These are phyloP conservation scores for Urocynchramus pylzowi DNA, from an alignment of 2,113 vertebrate species.

Conservation along the genomic window DNA sequence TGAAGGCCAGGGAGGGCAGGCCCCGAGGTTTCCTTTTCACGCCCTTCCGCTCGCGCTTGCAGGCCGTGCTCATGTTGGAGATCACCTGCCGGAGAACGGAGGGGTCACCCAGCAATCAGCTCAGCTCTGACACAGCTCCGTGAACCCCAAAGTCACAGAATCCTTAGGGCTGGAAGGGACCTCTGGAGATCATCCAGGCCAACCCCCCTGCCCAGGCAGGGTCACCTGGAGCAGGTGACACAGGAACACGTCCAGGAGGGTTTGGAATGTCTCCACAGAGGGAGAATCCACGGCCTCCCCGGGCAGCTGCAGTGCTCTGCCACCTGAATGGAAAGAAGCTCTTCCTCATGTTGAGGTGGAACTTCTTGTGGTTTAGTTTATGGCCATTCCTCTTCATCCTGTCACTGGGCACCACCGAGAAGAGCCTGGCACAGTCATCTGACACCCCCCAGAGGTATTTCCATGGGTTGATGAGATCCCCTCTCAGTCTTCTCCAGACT, in stretches of 20 bases:
- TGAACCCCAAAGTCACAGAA: background rate
- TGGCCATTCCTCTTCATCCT: background rate
- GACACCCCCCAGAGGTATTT: background rate
- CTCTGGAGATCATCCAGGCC: background rate
- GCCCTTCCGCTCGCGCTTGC: constrained; percentile 78
- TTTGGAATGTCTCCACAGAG: background rate
- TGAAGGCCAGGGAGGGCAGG: constrained; percentile 71
- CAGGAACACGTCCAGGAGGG: background rate
- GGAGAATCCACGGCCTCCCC: background rate
- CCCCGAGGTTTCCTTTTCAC: constrained; percentile 69
- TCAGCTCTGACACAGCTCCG: fast-evolving
- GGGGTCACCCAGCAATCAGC: background rate
- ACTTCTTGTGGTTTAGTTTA: background rate
- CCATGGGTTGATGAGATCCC: background rate
- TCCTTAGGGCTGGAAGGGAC: background rate
- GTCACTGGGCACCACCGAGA: background rate
- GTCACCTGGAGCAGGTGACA: background rate
- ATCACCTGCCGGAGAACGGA: constrained; percentile 72
- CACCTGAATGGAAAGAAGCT: background rate
- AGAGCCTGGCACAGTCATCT: background rate
- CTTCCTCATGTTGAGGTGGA: background rate
- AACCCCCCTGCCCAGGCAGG: background rate
- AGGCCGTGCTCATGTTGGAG: constrained; percentile 79
- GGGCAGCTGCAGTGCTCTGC: background rate
- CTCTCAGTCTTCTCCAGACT: background rate